Evolutionary conservation across 2,888 invertebrate species (phyloP).

Genomic region (Protodeltote pygarga): DNA sequence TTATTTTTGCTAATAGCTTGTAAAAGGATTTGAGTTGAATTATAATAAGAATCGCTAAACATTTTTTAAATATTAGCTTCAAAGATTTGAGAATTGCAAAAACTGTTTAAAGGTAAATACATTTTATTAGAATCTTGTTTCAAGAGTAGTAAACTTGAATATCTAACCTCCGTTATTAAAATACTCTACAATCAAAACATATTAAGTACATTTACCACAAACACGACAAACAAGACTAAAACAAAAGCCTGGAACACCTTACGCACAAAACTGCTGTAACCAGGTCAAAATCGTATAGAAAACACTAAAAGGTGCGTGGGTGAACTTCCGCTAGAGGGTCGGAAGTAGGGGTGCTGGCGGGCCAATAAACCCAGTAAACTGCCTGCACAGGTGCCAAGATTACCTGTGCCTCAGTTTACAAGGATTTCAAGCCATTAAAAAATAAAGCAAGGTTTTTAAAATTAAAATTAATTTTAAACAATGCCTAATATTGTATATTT

Average conservation of each 20-base stretch:
- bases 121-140: no score
- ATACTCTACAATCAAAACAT: slow-evolving; percentile 1
- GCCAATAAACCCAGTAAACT: slow-evolving; percentile 44
- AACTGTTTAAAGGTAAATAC: no score
- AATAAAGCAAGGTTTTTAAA: background rate
- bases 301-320: slow-evolving; percentile 67
- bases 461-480: background rate
- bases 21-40: no score
- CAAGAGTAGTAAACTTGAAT: no score
- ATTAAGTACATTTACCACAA: background rate
- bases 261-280: slow-evolving; percentile 35
- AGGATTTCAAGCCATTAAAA: slow-evolving; percentile 13
- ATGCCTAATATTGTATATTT: no score
- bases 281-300: slow-evolving; percentile 42
- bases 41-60: no score
- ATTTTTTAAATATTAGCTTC: no score
- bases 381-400: slow-evolving; percentile 37
- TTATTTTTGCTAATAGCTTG: no score
- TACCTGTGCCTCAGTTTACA: slow-evolving; percentile 7
- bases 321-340: slow-evolving; percentile 62
- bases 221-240: slow-evolving; percentile 29
- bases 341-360: slow-evolving; percentile 49
- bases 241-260: slow-evolving; percentile 34
- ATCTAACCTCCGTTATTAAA: background rate
- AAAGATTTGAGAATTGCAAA: no score